phyloP scores from a whole-genome alignment of 2,113 vertebrate genomes.

The Syngnathus typhle region DNA sequence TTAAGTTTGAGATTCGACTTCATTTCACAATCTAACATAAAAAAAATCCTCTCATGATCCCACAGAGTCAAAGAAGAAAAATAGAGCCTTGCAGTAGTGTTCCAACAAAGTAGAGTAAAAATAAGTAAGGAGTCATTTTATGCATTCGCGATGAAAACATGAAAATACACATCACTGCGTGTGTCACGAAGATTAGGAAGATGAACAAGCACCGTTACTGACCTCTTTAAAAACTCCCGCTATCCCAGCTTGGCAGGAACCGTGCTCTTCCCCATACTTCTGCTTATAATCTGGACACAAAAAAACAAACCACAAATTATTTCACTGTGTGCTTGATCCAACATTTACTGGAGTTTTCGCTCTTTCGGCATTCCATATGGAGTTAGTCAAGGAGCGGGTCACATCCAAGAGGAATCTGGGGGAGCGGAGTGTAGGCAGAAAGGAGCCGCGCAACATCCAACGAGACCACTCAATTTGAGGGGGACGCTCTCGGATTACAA shows the following conservation, averaged over 20 bases:
- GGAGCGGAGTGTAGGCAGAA: conserved; percentile 49
- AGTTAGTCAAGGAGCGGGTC: conserved; percentile 67
- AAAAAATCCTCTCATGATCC: conserved; percentile 10
- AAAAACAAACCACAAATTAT: conserved; percentile 67
- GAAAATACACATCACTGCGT: background rate
- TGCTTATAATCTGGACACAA: conserved; percentile 88
- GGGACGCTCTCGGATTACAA: conserved; percentile 57
- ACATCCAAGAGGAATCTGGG: conserved; percentile 62
- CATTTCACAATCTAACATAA: conserved; percentile 21
- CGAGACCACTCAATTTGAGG: conserved; percentile 40
- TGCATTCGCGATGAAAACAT: background rate
- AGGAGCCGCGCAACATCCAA: conserved; percentile 47
- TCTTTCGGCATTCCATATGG: conserved; percentile 69
- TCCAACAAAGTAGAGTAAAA: background rate
- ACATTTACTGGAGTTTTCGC: conserved; percentile 69
- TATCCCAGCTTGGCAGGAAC: conserved; percentile 96
- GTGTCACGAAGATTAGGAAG: conserved; percentile 21
- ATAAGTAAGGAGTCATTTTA: background rate
- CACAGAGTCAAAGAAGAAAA: conserved; percentile 15
- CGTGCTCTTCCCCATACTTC: conserved; percentile 97
- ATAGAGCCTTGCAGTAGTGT: background rate
- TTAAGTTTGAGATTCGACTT: conserved; percentile 31
- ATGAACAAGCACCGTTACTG: conserved; percentile 57
- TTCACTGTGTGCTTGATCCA: conserved; percentile 67
- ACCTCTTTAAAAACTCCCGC: conserved; percentile 92